These are phyloP conservation scores for Atractosteus spatula DNA, from an alignment of 2,113 vertebrate species.

Conservation along the genomic window DNA sequence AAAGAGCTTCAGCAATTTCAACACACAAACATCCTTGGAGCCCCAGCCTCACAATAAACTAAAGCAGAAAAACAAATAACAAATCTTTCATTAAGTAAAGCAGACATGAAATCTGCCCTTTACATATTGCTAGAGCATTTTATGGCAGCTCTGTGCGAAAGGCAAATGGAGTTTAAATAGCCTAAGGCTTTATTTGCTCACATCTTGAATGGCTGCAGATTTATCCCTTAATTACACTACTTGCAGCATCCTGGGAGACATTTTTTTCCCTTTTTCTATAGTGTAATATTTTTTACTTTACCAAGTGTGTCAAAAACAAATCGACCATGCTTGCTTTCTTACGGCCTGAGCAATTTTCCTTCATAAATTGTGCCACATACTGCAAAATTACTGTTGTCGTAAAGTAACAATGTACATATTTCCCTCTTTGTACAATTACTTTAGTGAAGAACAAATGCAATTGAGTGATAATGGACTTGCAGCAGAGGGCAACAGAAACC, in stretches of 20 bases:
- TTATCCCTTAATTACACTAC: constrained; percentile 6
- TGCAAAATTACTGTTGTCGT: not conserved
- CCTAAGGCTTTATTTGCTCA: not conserved
- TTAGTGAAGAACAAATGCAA: not conserved
- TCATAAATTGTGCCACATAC: not conserved
- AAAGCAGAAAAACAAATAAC: not conserved
- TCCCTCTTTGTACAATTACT: not conserved
- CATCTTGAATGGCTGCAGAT: not conserved
- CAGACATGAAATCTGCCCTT: not conserved
- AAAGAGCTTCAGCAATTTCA: not conserved
- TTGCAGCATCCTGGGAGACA: not conserved
- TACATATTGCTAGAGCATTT: not conserved
- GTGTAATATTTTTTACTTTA: not conserved
- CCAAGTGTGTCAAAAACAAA: not conserved
- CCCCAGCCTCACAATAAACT: not conserved
- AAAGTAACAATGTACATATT: not conserved
- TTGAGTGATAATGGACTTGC: too few species aligned
- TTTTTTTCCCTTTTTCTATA: not conserved
- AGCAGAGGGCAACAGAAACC: too few species aligned
- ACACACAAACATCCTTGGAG: not conserved
- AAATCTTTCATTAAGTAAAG: constrained; percentile 1
- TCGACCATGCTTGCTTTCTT: not conserved
- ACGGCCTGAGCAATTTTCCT: constrained; percentile 3
- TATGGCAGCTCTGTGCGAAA: not conserved
- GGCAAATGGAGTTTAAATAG: constrained; percentile 4